phyloP scores from a whole-genome alignment of 1,140 invertebrate species.

The Zelostemma sp. region DNA sequence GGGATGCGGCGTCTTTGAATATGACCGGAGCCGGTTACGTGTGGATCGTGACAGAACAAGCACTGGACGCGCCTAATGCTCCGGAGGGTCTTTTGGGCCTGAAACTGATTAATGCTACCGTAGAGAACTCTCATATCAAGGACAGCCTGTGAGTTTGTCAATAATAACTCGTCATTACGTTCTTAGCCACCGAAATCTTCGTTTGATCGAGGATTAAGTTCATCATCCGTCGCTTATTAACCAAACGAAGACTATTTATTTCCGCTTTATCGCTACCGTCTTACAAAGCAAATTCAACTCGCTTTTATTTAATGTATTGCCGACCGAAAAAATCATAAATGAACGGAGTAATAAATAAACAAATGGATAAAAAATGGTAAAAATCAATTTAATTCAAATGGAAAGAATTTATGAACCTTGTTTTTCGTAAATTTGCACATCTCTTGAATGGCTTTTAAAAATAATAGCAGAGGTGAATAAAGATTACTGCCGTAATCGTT shows the following conservation, averaged over 20 bases:
- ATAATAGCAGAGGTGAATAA: too few relatives aligned
- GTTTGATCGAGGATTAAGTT: constrained; percentile 30
- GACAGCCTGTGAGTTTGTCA: constrained; percentile 82
- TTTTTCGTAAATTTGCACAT: too few relatives aligned
- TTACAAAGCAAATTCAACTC: too few relatives aligned
- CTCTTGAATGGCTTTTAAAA: too few relatives aligned
- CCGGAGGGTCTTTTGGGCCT: constrained; percentile 91
- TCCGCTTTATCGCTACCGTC: not conserved
- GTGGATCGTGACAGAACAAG: constrained; percentile 98
- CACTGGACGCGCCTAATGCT: constrained; percentile 85
- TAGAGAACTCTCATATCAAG: constrained; percentile 89
- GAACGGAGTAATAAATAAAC: too few relatives aligned
- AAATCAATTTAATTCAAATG: too few relatives aligned
- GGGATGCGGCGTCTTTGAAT: constrained; percentile 86
- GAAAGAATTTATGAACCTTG: too few relatives aligned
- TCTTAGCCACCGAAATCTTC: constrained; percentile 18
- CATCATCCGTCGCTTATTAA: constrained; percentile 17
- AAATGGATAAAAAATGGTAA: too few relatives aligned
- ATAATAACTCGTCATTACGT: constrained; percentile 36
- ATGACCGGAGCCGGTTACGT: constrained; percentile 93
- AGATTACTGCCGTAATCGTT: too few relatives aligned
- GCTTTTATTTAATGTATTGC: too few relatives aligned
- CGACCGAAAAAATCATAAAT: too few relatives aligned
- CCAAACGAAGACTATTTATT: constrained; percentile 28
- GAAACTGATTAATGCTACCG: constrained; percentile 87